These are phyloP conservation scores for Sminthopsis crassicaudata DNA, from an alignment of 2,113 vertebrate genomes.

Conservation along the genomic window DNA sequence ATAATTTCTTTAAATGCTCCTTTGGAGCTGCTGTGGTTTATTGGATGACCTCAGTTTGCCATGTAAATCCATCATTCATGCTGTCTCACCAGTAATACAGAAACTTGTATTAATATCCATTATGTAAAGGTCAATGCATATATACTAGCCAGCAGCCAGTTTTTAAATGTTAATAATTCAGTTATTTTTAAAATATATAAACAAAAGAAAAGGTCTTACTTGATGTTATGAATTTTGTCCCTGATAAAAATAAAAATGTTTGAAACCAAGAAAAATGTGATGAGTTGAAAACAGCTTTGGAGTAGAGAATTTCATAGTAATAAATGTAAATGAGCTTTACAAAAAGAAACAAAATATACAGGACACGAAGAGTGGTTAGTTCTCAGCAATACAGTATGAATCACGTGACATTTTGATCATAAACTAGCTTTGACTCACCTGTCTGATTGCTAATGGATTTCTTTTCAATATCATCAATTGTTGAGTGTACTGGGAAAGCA, in stretches of 20 bases:
- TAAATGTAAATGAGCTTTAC: background rate
- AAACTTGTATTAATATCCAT: constrained; percentile 58
- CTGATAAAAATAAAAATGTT: constrained; percentile 47
- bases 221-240: constrained; percentile 28
- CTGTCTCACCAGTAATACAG: constrained; percentile 11
- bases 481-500: background rate
- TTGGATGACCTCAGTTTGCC: background rate
- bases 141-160: constrained; percentile 12
- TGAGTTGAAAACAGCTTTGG: background rate
- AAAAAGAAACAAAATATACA: background rate
- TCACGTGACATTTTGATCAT: background rate
- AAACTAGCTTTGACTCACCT: background rate
- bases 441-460: background rate
- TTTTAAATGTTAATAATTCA: constrained; percentile 58
- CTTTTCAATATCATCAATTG: background rate
- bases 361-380: background rate
- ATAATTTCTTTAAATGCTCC: constrained; percentile 11
- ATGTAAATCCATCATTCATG: constrained; percentile 33
- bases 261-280: background rate
- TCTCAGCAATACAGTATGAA: background rate
- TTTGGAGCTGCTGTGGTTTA: background rate
- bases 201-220: constrained; percentile 41
- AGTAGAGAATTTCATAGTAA: background rate
- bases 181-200: constrained; percentile 63
- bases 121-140: constrained; percentile 53